These are phyloP conservation scores for Stegastes partitus DNA, from an alignment of 2,113 vertebrate species.

Conservation along the genomic window DNA sequence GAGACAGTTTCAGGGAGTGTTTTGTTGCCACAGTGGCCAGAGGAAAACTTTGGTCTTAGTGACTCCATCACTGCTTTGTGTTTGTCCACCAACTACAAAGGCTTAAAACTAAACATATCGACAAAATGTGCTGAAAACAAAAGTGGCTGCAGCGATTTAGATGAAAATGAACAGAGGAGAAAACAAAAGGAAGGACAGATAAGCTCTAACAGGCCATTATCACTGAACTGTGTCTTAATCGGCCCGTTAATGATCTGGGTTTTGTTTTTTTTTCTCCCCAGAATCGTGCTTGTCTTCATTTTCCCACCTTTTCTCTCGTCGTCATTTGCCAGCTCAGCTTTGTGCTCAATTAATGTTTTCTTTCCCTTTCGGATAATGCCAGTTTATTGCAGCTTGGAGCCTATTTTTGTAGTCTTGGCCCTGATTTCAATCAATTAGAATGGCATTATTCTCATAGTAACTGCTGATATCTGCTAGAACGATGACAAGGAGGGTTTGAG, in stretches of 20 bases:
- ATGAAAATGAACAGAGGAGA: too few species aligned
- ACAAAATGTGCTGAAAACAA: too few species aligned
- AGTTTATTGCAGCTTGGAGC: background rate
- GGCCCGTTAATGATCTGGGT: background rate
- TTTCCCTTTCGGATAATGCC: background rate
- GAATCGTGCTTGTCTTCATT: too few species aligned
- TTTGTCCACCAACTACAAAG: background rate
- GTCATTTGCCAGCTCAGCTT: background rate
- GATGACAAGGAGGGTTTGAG: background rate
- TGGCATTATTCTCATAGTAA: background rate
- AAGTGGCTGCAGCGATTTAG: too few species aligned
- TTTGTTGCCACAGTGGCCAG: slow-evolving; percentile 28
- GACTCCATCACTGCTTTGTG: background rate
- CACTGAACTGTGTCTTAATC: background rate
- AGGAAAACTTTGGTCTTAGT: background rate
- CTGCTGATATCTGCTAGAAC: background rate
- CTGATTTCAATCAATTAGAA: background rate
- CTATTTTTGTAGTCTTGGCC: background rate
- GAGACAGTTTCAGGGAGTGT: slow-evolving; percentile 21
- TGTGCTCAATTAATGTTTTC: background rate
- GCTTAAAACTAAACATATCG: too few species aligned
- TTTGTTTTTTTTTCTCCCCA: background rate
- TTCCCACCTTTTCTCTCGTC: background rate
- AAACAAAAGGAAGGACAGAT: too few species aligned
- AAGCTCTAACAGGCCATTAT: too few species aligned